Evolutionary conservation across 1,140 invertebrate genomes (phyloP).

Genomic region (Popillia japonica): DNA sequence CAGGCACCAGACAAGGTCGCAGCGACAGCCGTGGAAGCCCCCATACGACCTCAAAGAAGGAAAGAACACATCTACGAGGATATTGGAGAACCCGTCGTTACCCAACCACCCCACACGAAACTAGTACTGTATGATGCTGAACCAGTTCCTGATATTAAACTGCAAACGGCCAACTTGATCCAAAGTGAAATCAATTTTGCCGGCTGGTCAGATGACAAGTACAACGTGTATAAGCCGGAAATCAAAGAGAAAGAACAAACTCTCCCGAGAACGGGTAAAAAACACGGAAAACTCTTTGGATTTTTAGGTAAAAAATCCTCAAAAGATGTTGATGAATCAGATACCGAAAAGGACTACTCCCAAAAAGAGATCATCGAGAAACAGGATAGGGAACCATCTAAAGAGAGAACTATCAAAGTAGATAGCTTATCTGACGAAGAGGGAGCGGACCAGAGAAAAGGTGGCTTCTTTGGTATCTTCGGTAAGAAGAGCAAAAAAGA

Average conservation of each 20-base stretch:
- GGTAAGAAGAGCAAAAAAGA: slow-evolving; percentile 51
- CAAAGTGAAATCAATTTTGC: slow-evolving; percentile 53
- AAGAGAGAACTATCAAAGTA: slow-evolving; percentile 48
- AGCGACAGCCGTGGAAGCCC: slow-evolving; percentile 44
- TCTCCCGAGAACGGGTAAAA: slow-evolving; percentile 46
- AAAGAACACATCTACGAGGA: slow-evolving; percentile 54
- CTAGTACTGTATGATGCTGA: slow-evolving; percentile 19
- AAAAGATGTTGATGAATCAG: slow-evolving; percentile 52
- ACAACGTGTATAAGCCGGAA: slow-evolving; percentile 44
- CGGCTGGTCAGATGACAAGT: slow-evolving; percentile 48
- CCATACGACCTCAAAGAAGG: slow-evolving; percentile 46
- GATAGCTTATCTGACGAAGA: slow-evolving; percentile 37
- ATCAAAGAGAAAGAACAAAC: slow-evolving; percentile 25
- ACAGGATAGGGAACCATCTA: slow-evolving; percentile 55
- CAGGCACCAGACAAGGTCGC: not conserved
- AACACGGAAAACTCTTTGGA: slow-evolving; percentile 51
- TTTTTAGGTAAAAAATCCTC: slow-evolving; percentile 52
- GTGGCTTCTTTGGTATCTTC: slow-evolving; percentile 50
- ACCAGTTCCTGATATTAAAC: slow-evolving; percentile 49
- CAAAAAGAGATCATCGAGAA: slow-evolving; percentile 55
- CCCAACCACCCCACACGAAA: slow-evolving; percentile 39
- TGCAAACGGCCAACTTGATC: slow-evolving; percentile 53
- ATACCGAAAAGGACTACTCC: slow-evolving; percentile 44
- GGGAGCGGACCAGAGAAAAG: slow-evolving; percentile 45
- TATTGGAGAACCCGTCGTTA: slow-evolving; percentile 43